Evolutionary conservation across 2,113 vertebrate species (phyloP).

Genomic region (Phaethornis superciliosus): DNA sequence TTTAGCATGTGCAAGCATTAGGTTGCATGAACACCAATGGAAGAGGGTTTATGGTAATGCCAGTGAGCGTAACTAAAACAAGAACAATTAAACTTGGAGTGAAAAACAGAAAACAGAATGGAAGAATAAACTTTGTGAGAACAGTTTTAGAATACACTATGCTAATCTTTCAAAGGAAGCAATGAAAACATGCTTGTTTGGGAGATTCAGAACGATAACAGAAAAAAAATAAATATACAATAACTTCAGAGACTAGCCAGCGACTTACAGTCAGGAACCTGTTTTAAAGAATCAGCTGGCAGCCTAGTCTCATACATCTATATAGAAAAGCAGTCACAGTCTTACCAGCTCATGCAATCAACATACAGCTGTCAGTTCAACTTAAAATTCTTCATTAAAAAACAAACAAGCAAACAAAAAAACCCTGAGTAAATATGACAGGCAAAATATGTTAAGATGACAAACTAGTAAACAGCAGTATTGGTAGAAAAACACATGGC

Average conservation of each 20-base stretch:
- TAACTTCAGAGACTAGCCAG: neutral
- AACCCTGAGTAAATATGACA: neutral
- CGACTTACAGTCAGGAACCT: neutral
- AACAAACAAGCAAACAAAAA: too few relatives aligned
- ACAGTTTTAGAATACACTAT: neutral
- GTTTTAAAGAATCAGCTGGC: neutral
- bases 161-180: slow-evolving; percentile 24
- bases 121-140: neutral
- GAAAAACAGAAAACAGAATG: slow-evolving; percentile 13
- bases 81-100: slow-evolving; percentile 36
- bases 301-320: neutral
- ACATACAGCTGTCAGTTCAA: neutral
- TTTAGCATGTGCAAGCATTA: slow-evolving; percentile 38
- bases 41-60: slow-evolving; percentile 43
- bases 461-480: neutral
- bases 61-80: slow-evolving; percentile 29
- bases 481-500: neutral
- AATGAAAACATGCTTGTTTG: neutral
- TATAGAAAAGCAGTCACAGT: neutral
- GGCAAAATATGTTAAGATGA: neutral
- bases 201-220: neutral
- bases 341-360: neutral
- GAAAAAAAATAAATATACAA: neutral
- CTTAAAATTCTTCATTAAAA: neutral
- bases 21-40: slow-evolving; percentile 30